These are phyloP conservation scores for Heliconius congener DNA, from an alignment of 1,140 invertebrate genomes.

Conservation along the genomic window DNA sequence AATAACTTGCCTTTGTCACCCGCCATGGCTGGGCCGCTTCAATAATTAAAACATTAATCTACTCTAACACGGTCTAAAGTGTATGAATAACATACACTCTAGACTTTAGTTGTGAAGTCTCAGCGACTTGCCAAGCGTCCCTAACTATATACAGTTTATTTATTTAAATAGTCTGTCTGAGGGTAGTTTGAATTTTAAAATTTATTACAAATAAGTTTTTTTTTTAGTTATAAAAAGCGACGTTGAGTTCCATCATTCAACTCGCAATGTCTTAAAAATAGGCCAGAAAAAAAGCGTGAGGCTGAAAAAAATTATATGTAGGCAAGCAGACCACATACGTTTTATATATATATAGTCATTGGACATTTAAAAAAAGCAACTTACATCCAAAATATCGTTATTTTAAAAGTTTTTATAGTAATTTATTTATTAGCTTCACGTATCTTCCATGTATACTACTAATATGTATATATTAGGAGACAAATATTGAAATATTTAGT, in stretches of 20 bases:
- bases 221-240: background rate
- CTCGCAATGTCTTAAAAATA: too few species aligned
- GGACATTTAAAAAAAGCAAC: too few species aligned
- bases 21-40: conserved; percentile 19
- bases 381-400: too few species aligned
- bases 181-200: background rate
- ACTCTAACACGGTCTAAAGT: conserved; percentile 29
- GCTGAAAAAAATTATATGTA: too few species aligned
- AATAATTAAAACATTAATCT: conserved; percentile 38
- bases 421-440: too few species aligned
- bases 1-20: conserved; percentile 30
- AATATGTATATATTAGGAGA: background rate
- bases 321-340: too few species aligned
- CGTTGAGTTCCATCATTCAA: too few species aligned
- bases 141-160: background rate
- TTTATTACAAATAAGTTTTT: background rate
- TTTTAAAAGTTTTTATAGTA: too few species aligned
- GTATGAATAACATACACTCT: conserved; percentile 34
- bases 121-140: conserved; percentile 16
- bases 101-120: conserved; percentile 24
- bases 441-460: too few species aligned
- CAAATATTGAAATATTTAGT: background rate
- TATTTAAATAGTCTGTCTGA: background rate
- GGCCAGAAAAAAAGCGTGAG: too few species aligned
- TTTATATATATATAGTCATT: too few species aligned